Evolutionary conservation across 1,140 invertebrate species (phyloP), one percentile per base, ranked within the genome.

Genomic region (Meteorus sp.): DNA sequence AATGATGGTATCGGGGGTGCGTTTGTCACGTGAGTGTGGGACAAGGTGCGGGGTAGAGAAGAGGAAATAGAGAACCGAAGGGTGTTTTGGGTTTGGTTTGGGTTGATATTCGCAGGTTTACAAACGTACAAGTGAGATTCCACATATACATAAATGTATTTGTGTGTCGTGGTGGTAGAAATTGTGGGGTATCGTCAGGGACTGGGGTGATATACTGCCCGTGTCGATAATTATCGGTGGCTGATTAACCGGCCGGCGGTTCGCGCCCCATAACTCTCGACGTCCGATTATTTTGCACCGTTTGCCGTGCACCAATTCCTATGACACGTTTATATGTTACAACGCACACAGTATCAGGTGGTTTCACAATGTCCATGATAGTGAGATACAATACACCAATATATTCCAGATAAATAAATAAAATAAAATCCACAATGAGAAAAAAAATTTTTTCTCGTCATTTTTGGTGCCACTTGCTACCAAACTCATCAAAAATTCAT

Each of bases 161-260:
- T n/a, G n/a, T n/a, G n/a, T n/a, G n/a, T n/a, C n/a, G n/a, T n/a
- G n/a, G n/a, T n/a, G n/a, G n/a, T n/a, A n/a, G n/a, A n/a, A n/a
- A n/a, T 37, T 41, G 25, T 39, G 51, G 8, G 27, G 43, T 6
- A 27, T 48, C 64, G 65, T 57, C 63, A 59, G 69, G 64, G 50
- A 65, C 13, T 67, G 68, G 68, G 69, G 72, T 78, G 78, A 80
- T 78, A 74, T 78, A 80, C 74, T 75, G 72, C 69, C 72, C 72
- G 71, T 75, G 75, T 78, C 77, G 78, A 79, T 79, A 80, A 80
- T 80, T 80, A 80, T 79, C 77, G 76, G 75, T 75, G 78, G 76
- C 77, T 79, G 78, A 79, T 80, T 79, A 80, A 79, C 77, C 76
- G 76, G 75, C 71, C 70, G 72, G 72, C 68, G 76, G 73, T 79